phyloP scores from a whole-genome alignment of 2,113 vertebrate genomes.

The Corythaixoides concolor region DNA sequence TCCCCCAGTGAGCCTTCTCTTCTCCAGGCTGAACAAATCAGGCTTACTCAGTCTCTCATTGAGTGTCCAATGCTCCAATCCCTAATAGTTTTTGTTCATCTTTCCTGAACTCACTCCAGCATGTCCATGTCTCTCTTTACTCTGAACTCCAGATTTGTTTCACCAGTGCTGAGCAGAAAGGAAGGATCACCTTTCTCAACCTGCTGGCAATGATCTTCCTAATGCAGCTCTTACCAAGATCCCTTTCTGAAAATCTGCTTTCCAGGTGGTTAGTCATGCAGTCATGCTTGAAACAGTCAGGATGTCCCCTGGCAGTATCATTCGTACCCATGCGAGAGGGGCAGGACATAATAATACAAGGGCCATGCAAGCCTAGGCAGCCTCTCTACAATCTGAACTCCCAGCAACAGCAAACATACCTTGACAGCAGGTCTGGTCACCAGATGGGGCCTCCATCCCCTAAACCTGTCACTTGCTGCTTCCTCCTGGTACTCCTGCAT shows the following conservation, averaged over 20 bases:
- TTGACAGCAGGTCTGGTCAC: neutral
- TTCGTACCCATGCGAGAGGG: neutral
- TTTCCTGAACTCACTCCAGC: neutral
- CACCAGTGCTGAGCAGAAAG: neutral
- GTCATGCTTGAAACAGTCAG: neutral
- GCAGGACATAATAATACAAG: neutral
- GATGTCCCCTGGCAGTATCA: neutral
- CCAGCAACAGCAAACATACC: neutral
- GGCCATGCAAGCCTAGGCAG: neutral
- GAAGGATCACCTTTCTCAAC: neutral
- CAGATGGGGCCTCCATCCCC: neutral
- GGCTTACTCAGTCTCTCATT: neutral
- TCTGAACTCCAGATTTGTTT: neutral
- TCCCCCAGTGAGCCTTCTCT: neutral
- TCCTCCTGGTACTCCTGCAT: neutral
- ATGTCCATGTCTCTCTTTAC: neutral
- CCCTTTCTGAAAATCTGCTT: neutral
- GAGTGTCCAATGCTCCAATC: accelerated
- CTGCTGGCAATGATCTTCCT: neutral
- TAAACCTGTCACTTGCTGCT: neutral
- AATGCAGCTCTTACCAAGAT: neutral
- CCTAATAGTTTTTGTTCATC: neutral
- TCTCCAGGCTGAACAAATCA: neutral
- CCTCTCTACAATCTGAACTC: neutral
- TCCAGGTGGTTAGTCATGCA: neutral